These are phyloP conservation scores for Beroe ovata DNA, from an alignment of 37 sponge, comb jelly and placozoan genomes.

Conservation along the genomic window DNA sequence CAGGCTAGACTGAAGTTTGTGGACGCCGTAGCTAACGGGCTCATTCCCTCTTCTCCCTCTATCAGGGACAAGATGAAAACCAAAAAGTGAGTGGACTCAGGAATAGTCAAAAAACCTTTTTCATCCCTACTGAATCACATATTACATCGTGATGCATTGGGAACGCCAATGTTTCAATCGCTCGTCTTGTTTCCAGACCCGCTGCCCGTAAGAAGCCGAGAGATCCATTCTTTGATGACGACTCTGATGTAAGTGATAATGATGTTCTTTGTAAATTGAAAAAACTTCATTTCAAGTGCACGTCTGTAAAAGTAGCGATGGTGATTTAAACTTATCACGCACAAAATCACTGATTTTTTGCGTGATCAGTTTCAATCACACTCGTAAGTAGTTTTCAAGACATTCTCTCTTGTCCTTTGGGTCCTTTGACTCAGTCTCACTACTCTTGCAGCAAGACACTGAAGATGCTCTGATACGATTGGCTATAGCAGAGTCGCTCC, in stretches of 20 bases:
- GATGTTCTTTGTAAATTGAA: too few relatives aligned
- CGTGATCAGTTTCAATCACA: too few relatives aligned
- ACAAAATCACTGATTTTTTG: too few relatives aligned
- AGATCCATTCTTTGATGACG: slow-evolving; percentile 62
- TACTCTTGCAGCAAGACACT: slow-evolving; percentile 63
- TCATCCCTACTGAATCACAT: neutral
- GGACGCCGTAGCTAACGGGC: slow-evolving; percentile 60
- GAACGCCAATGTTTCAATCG: too few relatives aligned
- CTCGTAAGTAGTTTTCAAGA: too few relatives aligned
- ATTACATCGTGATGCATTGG: neutral
- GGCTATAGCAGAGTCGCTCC: slow-evolving; percentile 40
- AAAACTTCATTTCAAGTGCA: too few relatives aligned
- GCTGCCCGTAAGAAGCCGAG: slow-evolving; percentile 41
- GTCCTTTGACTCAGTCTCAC: too few relatives aligned
- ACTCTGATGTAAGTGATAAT: slow-evolving; percentile 9
- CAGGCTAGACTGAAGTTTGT: slow-evolving; percentile 48
- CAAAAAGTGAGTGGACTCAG: slow-evolving; percentile 22
- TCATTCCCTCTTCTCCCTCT: slow-evolving; percentile 10
- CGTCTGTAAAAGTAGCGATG: too few relatives aligned
- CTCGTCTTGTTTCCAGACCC: too few relatives aligned
- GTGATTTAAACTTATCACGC: too few relatives aligned
- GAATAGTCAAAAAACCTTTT: neutral
- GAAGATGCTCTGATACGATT: slow-evolving; percentile 56
- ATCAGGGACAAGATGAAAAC: slow-evolving; percentile 57
- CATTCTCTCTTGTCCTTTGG: too few relatives aligned